phyloP scores from a whole-genome alignment of 1,140 invertebrate species.

The Aricia agestis region DNA sequence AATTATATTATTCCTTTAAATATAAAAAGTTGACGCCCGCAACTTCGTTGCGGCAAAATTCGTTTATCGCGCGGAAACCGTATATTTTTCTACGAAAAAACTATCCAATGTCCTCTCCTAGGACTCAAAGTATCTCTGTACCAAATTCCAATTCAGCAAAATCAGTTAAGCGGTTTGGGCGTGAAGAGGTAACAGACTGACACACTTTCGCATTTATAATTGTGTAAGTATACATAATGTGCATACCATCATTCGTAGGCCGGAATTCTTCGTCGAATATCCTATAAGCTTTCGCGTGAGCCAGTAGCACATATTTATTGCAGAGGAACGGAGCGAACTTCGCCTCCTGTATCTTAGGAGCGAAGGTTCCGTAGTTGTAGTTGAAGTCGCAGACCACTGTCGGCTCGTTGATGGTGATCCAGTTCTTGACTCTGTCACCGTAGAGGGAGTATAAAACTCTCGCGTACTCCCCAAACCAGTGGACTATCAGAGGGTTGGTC shows the following conservation, averaged over 20 bases:
- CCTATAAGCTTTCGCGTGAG: conserved; percentile 78
- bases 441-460: conserved; percentile 74
- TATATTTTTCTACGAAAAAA: too few species aligned
- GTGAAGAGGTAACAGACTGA: too few species aligned
- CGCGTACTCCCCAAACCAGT: conserved; percentile 78
- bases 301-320: conserved; percentile 74
- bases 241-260: conserved; percentile 2
- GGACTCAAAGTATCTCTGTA: too few species aligned
- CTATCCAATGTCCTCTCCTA: too few species aligned
- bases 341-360: conserved; percentile 63
- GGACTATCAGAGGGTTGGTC: conserved; percentile 78
- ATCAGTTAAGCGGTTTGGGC: too few species aligned
- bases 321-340: conserved; percentile 72
- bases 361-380: conserved; percentile 70
- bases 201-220: too few species aligned
- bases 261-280: conserved; percentile 72
- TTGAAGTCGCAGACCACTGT: conserved; percentile 72
- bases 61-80: too few species aligned
- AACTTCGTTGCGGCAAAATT: too few species aligned
- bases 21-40: too few species aligned
- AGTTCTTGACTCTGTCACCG: conserved; percentile 78
- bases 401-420: conserved; percentile 83
- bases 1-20: too few species aligned
- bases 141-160: too few species aligned
- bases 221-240: too few species aligned